phyloP scores from a whole-genome alignment of 2,797 vertebrate genomes.

The Hippopotamyrus pictus region DNA sequence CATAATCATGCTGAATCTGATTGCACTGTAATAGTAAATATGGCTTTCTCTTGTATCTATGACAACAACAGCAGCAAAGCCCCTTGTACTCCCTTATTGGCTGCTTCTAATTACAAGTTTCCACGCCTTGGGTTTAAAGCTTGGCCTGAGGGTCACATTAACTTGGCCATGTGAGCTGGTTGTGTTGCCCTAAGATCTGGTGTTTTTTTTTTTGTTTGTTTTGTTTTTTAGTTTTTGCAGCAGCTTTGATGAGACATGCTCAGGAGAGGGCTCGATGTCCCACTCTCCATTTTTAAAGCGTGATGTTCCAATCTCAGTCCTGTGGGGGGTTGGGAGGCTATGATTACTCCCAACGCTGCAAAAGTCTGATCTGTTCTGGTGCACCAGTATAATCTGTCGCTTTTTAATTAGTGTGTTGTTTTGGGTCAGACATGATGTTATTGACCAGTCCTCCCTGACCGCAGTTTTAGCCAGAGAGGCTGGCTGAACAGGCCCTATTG shows the following conservation, averaged over 20 bases:
- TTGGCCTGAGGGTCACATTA: neutral
- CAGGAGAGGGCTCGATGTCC: neutral
- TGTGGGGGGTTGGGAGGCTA: neutral
- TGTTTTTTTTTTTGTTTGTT: neutral
- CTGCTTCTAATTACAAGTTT: neutral
- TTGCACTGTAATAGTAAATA: conserved; percentile 2
- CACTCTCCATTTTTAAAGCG: neutral
- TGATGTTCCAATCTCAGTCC: neutral
- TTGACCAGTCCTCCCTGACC: neutral
- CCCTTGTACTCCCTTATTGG: neutral
- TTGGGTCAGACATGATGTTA: neutral
- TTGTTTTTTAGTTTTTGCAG: neutral
- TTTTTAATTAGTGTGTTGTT: neutral
- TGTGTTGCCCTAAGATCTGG: neutral
- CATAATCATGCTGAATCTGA: neutral
- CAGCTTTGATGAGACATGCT: neutral
- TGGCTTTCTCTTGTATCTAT: conserved; percentile 13
- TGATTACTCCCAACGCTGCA: neutral
- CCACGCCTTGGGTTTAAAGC: neutral
- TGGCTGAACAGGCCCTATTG: neutral
- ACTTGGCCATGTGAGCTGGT: neutral
- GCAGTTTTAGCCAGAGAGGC: neutral
- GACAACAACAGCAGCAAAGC: neutral
- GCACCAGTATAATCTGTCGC: neutral
- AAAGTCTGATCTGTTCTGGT: neutral